Evolutionary conservation across 2,888 invertebrate genomes (phyloP).

Genomic region (Ptilodon capucinus): DNA sequence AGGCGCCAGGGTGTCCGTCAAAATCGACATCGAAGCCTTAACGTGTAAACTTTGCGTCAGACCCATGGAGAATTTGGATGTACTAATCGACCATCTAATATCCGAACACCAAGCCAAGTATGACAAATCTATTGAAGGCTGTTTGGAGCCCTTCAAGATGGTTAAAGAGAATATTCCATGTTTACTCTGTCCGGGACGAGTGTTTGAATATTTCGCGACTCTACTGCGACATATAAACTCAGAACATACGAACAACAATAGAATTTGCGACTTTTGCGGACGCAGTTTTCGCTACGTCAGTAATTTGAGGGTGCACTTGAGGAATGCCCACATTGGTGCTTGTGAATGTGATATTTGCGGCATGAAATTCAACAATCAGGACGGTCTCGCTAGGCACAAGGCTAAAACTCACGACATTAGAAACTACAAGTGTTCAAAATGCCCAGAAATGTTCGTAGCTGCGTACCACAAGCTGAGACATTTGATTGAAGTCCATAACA

Average conservation of each 20-base stretch:
- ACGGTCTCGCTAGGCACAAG: constrained; percentile 64
- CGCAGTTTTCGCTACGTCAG: constrained; percentile 58
- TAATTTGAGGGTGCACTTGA: constrained; percentile 65
- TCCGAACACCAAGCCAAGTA: constrained; percentile 59
- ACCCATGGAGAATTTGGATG: constrained; percentile 48
- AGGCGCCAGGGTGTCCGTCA: constrained; percentile 64
- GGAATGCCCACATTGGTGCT: constrained; percentile 59
- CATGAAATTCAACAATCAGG: constrained; percentile 63
- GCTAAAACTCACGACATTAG: constrained; percentile 67
- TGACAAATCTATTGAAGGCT: constrained; percentile 56
- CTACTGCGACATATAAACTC: constrained; percentile 66
- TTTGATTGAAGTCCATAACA: constrained; percentile 71
- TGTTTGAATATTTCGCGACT: constrained; percentile 64
- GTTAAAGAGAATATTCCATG: constrained; percentile 69
- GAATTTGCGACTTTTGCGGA: constrained; percentile 72
- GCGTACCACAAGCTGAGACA: constrained; percentile 80
- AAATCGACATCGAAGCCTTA: constrained; percentile 59
- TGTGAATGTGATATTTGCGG: constrained; percentile 65
- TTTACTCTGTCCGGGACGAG: constrained; percentile 52
- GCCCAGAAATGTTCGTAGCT: constrained; percentile 73
- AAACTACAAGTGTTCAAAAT: constrained; percentile 67
- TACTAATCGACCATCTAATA: constrained; percentile 64
- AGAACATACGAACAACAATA: constrained; percentile 66
- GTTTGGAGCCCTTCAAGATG: constrained; percentile 63
- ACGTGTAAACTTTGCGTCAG: constrained; percentile 59